Evolutionary conservation across 2,113 vertebrate genomes (phyloP).

Genomic region (Varanus salvator): DNA sequence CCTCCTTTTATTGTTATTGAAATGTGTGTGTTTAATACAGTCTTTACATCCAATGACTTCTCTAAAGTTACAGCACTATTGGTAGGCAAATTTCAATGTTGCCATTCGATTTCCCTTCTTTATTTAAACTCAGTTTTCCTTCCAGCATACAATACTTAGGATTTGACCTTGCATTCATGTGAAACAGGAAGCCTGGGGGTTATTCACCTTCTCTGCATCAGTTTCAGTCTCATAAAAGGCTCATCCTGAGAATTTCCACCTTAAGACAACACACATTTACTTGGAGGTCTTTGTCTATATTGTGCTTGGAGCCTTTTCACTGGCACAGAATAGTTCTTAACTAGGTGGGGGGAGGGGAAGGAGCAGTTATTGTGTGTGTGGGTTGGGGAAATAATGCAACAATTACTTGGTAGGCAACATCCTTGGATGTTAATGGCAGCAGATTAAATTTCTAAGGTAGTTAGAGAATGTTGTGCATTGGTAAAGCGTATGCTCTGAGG

Average conservation of each 20-base stretch:
- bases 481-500: background rate
- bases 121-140: slow-evolving; percentile 53
- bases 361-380: background rate
- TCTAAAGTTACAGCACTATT: slow-evolving; percentile 11
- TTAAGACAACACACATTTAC: slow-evolving; percentile 12
- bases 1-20: slow-evolving; percentile 55
- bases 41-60: slow-evolving; percentile 36
- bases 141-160: slow-evolving; percentile 6
- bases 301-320: slow-evolving; percentile 45
- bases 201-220: slow-evolving; percentile 43
- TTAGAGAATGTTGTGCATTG: slow-evolving; percentile 16
- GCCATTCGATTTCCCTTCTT: slow-evolving; percentile 44
- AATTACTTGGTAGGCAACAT: slow-evolving; percentile 4
- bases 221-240: slow-evolving; percentile 40
- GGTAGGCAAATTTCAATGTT: background rate
- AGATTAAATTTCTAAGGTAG: slow-evolving; percentile 8
- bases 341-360: slow-evolving; percentile 4
- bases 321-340: slow-evolving; percentile 26
- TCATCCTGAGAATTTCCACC: slow-evolving; percentile 45
- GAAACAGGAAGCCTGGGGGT: slow-evolving; percentile 41
- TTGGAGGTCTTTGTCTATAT: slow-evolving; percentile 13
- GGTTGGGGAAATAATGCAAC: slow-evolving; percentile 29
- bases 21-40: slow-evolving; percentile 47
- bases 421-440: background rate
- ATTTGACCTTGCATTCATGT: slow-evolving; percentile 46